These are phyloP conservation scores for Drosophila lacteicornis DNA, from an alignment of 1,140 invertebrate genomes.

Conservation along the genomic window DNA sequence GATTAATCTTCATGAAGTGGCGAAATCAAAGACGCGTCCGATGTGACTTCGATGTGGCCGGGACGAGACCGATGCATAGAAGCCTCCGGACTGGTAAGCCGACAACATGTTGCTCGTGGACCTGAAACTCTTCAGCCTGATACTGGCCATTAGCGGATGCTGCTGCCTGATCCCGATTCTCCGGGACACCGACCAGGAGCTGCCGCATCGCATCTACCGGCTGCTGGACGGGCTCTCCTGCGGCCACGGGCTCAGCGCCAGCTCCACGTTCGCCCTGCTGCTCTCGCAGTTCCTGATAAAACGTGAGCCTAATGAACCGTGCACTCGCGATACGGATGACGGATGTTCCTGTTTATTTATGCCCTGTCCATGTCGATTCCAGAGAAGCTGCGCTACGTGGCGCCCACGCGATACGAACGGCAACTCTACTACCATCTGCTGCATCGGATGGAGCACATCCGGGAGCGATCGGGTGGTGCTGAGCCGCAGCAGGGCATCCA, in stretches of 20 bases:
- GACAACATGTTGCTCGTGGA: slow-evolving; percentile 64
- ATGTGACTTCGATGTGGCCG: slow-evolving; percentile 64
- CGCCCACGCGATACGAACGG: slow-evolving; percentile 66
- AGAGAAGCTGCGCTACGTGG: slow-evolving; percentile 74
- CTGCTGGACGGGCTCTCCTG: slow-evolving; percentile 57
- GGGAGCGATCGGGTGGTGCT: slow-evolving; percentile 3
- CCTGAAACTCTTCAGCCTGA: slow-evolving; percentile 39
- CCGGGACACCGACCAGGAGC: slow-evolving; percentile 22
- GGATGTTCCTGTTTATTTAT: slow-evolving; percentile 48
- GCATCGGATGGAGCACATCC: slow-evolving; percentile 56
- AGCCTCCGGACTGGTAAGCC: slow-evolving; percentile 24
- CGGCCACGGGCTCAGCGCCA: slow-evolving; percentile 47
- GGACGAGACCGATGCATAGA: slow-evolving; percentile 35
- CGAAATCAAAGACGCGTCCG: slow-evolving; percentile 72
- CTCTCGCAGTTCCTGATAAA: slow-evolving; percentile 74
- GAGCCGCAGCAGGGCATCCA: slow-evolving; percentile 16
- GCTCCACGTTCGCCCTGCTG: slow-evolving; percentile 65
- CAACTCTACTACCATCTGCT: slow-evolving; percentile 73
- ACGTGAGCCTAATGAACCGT: slow-evolving; percentile 70
- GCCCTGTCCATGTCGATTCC: slow-evolving; percentile 23
- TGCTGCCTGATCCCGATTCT: slow-evolving; percentile 9
- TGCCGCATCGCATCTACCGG: slow-evolving; percentile 56
- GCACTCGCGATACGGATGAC: slow-evolving; percentile 46
- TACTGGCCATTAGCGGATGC: slow-evolving; percentile 39
- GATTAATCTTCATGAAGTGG: slow-evolving; percentile 77